Evolutionary conservation across 1,140 invertebrate genomes (phyloP).

Genomic region (Brachystomella parvula): DNA sequence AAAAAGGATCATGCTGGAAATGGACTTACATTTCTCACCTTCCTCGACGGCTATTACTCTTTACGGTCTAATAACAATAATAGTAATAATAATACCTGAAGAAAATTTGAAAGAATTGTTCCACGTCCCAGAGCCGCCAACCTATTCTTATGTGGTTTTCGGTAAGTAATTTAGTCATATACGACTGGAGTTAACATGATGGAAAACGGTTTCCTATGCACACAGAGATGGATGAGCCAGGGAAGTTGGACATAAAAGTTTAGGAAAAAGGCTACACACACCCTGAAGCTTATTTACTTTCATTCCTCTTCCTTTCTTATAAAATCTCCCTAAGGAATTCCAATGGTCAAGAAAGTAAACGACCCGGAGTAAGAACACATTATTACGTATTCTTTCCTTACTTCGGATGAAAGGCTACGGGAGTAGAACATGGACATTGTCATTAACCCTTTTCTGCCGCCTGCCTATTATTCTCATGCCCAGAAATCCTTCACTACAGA

Average conservation of each 20-base stretch:
- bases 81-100: neutral
- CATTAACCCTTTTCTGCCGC: neutral
- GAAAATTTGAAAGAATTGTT: neutral
- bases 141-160: neutral
- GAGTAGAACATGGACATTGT: neutral
- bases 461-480: neutral
- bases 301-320: neutral
- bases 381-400: neutral
- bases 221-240: neutral
- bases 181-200: neutral
- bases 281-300: conserved; percentile 11
- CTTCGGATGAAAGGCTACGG: neutral
- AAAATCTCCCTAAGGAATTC: neutral
- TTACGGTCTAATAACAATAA: neutral
- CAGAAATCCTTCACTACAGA: neutral
- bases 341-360: conserved; percentile 8
- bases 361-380: neutral
- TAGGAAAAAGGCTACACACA: conserved; percentile 2
- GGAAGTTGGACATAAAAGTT: neutral
- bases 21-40: conserved; percentile 11
- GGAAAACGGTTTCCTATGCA: neutral
- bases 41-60: conserved; percentile 1
- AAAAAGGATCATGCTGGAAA: conserved; percentile 12
- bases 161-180: conserved; percentile 8
- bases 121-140: neutral